phyloP scores from a whole-genome alignment of 2,113 vertebrate genomes.

The Bungarus multicinctus region DNA sequence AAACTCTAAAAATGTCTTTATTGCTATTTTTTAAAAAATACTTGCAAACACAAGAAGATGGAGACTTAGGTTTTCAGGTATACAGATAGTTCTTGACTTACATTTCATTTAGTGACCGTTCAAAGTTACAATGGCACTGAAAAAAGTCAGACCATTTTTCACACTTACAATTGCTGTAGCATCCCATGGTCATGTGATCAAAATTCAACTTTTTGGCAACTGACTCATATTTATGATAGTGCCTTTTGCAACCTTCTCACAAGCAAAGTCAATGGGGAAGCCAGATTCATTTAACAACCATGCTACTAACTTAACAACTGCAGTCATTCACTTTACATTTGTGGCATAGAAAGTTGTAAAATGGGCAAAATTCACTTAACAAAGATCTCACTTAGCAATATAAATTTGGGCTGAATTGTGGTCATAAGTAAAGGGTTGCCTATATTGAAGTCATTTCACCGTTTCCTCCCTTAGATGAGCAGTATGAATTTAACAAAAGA shows the following conservation, averaged over 20 bases:
- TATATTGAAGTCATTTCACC: background rate
- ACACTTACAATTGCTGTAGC: background rate
- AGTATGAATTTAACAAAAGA: background rate
- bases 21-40: background rate
- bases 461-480: background rate
- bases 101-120: background rate
- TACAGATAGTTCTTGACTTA: background rate
- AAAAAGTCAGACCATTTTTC: background rate
- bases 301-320: background rate
- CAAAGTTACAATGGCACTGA: background rate
- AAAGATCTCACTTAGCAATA: background rate
- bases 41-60: background rate
- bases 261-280: background rate
- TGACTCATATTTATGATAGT: background rate
- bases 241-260: background rate
- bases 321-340: background rate
- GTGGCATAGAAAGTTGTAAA: background rate
- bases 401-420: background rate
- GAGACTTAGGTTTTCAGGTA: background rate
- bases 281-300: background rate
- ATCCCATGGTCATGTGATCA: background rate
- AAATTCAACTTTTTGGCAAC: background rate
- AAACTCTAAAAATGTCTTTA: background rate
- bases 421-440: background rate
- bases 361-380: background rate